Conservation (phyloP, 2,888 invertebrate species). For the Lochmaea capreae region DNA sequence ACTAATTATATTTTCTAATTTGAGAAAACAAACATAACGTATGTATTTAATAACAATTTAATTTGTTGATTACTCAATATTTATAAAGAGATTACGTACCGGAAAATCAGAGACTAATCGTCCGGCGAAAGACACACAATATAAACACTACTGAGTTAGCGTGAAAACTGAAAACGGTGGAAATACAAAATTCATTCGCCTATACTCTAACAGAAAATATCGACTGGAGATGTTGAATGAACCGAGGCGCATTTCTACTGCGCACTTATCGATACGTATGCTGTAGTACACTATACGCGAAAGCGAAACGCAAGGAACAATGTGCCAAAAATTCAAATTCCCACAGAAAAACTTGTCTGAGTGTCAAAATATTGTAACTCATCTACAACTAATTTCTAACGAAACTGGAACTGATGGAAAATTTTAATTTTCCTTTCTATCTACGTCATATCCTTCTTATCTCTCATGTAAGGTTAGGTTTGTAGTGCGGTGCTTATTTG, state of each 20-base stretch:
- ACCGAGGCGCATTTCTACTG: slow-evolving; percentile 59
- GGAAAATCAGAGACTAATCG: slow-evolving; percentile 44
- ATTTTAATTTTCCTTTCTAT: background rate
- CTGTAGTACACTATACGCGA: slow-evolving; percentile 40
- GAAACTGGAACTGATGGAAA: background rate
- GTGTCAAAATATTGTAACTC: slow-evolving; percentile 2
- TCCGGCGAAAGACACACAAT: slow-evolving; percentile 52
- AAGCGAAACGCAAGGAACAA: slow-evolving; percentile 37
- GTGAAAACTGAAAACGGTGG: slow-evolving; percentile 48
- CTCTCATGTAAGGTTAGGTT: too few species aligned
- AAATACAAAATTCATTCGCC: slow-evolving; percentile 54
- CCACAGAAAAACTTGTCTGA: slow-evolving; percentile 14
- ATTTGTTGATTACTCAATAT: slow-evolving; percentile 4
- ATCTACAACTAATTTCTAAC: too few species aligned
- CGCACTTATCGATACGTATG: slow-evolving; percentile 64
- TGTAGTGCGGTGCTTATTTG: too few species aligned
- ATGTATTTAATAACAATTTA: background rate
- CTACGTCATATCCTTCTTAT: too few species aligned
- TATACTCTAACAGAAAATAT: slow-evolving; percentile 58
- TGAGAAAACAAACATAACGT: background rate
- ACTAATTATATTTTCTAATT: background rate
- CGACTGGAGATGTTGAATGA: slow-evolving; percentile 61
- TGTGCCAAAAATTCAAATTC: slow-evolving; percentile 38
- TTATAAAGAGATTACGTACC: slow-evolving; percentile 49
- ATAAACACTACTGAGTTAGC: slow-evolving; percentile 46